Evolutionary conservation across 2,888 invertebrate species (phyloP).

Genomic region (Sinhomidia bicolor): DNA sequence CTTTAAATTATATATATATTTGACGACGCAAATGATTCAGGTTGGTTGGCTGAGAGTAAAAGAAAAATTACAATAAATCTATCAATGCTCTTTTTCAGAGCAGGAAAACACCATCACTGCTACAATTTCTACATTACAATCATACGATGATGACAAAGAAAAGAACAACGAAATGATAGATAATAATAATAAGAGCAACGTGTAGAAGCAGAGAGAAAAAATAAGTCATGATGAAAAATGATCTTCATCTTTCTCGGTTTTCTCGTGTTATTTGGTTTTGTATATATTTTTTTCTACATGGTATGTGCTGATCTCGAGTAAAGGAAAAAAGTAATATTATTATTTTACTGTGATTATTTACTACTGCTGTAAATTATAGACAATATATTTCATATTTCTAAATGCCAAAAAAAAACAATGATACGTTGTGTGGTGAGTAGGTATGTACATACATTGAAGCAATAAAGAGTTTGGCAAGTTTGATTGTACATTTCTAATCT

Average conservation of each 20-base stretch:
- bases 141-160: slow-evolving; percentile 38
- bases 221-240: slow-evolving; percentile 61
- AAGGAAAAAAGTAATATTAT: too few species aligned
- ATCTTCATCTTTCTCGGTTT: slow-evolving; percentile 53
- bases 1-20: not conserved
- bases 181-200: slow-evolving; percentile 28
- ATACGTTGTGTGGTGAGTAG: too few species aligned
- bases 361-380: too few species aligned
- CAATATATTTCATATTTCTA: not conserved
- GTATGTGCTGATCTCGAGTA: too few species aligned
- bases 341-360: too few species aligned
- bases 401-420: not conserved
- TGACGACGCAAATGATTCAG: not conserved
- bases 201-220: too few species aligned
- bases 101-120: slow-evolving; percentile 7
- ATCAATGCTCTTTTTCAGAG: slow-evolving; percentile 36
- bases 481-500: not conserved
- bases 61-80: slow-evolving; percentile 65
- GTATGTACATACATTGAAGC: too few species aligned
- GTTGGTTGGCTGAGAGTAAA: slow-evolving; percentile 37
- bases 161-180: slow-evolving; percentile 22
- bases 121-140: not conserved
- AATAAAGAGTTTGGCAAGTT: too few species aligned
- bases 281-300: too few species aligned
- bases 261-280: not conserved